Evolutionary conservation across 2,888 invertebrate genomes (phyloP).

Genomic region (Polydrusus pterygomalis): DNA sequence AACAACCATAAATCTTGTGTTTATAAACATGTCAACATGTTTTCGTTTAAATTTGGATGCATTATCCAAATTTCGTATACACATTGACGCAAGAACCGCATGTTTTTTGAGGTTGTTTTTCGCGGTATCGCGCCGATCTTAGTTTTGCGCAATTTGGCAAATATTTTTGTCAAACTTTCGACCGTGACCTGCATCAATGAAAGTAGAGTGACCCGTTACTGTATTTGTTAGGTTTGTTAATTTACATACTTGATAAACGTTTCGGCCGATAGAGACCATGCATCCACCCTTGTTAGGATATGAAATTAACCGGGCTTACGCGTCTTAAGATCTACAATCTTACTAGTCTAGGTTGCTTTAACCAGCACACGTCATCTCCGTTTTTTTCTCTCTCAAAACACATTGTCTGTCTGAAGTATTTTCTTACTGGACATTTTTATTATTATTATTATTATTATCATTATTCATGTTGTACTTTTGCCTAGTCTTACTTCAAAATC

Average conservation of each 20-base stretch:
- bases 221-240: background rate
- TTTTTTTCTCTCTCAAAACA: too few species aligned
- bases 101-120: constrained; percentile 15
- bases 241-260: background rate
- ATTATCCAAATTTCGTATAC: constrained; percentile 9
- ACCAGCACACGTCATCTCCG: too few species aligned
- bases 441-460: too few species aligned
- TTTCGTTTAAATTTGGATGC: constrained; percentile 19
- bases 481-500: too few species aligned
- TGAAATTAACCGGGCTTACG: too few species aligned
- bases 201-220: background rate
- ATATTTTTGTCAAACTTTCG: constrained; percentile 10
- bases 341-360: too few species aligned
- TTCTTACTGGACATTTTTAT: too few species aligned
- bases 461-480: too few species aligned
- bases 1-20: constrained; percentile 1
- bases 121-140: background rate
- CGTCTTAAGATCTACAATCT: too few species aligned
- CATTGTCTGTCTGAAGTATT: too few species aligned
- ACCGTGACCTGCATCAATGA: constrained; percentile 10
- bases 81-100: constrained; percentile 13
- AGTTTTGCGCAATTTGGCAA: constrained; percentile 7
- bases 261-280: too few species aligned
- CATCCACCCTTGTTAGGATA: too few species aligned
- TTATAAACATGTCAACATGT: constrained; percentile 18